Evolutionary conservation across 2,797 vertebrate genomes (phyloP).

Genomic region (Pteronotus mesoamericanus): DNA sequence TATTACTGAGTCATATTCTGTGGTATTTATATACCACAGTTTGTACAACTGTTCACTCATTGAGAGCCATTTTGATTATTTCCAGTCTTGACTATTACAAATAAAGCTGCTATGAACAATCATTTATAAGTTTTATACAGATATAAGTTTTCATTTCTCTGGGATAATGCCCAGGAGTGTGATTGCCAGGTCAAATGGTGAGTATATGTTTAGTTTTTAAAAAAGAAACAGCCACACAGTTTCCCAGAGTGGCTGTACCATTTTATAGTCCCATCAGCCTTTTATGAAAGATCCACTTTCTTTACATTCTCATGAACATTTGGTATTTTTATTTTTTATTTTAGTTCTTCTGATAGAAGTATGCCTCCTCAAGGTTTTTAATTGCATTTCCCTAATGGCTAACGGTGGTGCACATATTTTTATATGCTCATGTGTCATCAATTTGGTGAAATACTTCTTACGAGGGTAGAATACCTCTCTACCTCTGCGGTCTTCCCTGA

Average conservation of each 20-base stretch:
- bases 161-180: background rate
- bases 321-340: background rate
- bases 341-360: background rate
- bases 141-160: slow-evolving; percentile 22
- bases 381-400: background rate
- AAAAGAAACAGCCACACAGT: background rate
- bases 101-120: slow-evolving; percentile 25
- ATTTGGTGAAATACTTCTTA: background rate
- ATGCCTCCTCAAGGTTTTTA: background rate
- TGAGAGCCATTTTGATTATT: slow-evolving; percentile 1
- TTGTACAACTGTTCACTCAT: background rate
- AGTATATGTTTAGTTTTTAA: background rate
- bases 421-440: background rate
- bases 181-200: background rate
- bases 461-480: background rate
- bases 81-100: slow-evolving; percentile 2
- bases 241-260: background rate
- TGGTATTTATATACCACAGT: background rate
- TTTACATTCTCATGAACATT: background rate
- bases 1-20: background rate
- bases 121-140: slow-evolving; percentile 2
- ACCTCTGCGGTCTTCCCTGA: background rate
- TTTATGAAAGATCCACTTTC: background rate
- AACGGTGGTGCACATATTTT: background rate
- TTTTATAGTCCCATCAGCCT: background rate